A percentile compares a stretch with the other conserved stretches of the same genome.
Evolutionary conservation across 2,888 invertebrate species (phyloP).

Genomic region (Caenorhabditis auriculariae): DNA sequence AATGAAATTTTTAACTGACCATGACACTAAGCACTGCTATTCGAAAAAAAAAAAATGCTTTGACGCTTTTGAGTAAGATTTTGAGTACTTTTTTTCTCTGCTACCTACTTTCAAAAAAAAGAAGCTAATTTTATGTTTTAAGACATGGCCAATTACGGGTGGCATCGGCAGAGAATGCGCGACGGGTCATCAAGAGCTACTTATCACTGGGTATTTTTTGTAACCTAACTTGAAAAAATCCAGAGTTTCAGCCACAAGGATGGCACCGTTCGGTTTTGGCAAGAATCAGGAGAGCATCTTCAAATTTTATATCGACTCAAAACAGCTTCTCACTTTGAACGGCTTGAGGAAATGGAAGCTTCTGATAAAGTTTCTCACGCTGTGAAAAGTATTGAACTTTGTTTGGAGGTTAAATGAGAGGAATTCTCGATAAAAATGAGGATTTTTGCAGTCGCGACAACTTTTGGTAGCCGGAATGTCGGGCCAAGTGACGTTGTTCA

Average conservation of each 20-base stretch:
- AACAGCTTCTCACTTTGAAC: constrained; percentile 80
- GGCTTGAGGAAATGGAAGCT: constrained; percentile 39
- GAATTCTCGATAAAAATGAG: not conserved
- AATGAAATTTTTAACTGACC: too few species aligned
- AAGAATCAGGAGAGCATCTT: constrained; percentile 81
- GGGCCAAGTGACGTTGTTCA: constrained; percentile 90
- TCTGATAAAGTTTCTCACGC: constrained; percentile 51
- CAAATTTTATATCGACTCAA: constrained; percentile 69
- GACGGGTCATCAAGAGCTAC: constrained; percentile 94
- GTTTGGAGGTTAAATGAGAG: constrained; percentile 73
- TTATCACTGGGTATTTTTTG: constrained; percentile 77
- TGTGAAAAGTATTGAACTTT: constrained; percentile 68
- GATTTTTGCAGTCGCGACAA: constrained; percentile 73
- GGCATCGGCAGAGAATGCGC: constrained; percentile 94
- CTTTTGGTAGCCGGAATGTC: constrained; percentile 87
- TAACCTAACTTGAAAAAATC: not conserved
- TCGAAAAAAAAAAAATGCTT: too few species aligned
- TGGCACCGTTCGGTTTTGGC: constrained; percentile 98
- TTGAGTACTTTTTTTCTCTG: not conserved
- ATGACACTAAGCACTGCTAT: too few species aligned
- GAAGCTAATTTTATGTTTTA: constrained; percentile 25
- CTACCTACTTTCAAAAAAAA: not conserved
- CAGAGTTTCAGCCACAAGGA: constrained; percentile 71
- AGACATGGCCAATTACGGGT: constrained; percentile 92
- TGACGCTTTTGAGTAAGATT: not conserved